Base-by-base conservation (phyloP, 2,888 invertebrate genomes). In the Brachyptera risi region DNA sequence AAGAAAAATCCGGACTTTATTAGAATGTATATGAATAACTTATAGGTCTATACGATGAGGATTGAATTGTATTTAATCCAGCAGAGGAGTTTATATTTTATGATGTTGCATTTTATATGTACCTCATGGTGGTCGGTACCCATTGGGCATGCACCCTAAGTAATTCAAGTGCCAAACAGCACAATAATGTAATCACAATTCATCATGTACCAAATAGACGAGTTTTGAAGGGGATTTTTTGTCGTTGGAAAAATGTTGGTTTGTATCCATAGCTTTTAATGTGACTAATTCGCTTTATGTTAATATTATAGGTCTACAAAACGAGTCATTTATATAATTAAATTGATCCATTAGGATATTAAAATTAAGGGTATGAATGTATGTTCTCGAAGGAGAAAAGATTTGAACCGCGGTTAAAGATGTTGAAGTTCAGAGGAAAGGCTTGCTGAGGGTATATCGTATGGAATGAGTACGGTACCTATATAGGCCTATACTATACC, bases 241-340 rank as follows among this genome's bases (percentile, higher is more conserved):
- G 15, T 51, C n/a, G n/a, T n/a, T n/a, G n/a, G n/a, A n/a, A n/a
- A n/a, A n/a, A n/a, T 31, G 51, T 27, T 9, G 13, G 37, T 35
- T 37, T 54, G 37, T 37, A 15, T 17, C 27, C 15, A 42, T 9
- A 27, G 24, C 35, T 37, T 44, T 37, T 54, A 54, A 54, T 37
- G 54, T 54, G 54, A 35, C 54, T 54, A 54, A 54, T 54, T 54
- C 54, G 31, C 54, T 37, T 54, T 37, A 54, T 54, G 54, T 54
- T 9, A 35, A 51, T 51, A 35, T 54, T 35, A 19, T 37, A 17
- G 35, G 17, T 11, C 11, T 35, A 54, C 54, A 54, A 54, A 35
- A 54, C 35, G 54, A 37, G 9, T 37, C 31, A 54, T 54, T 54
- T 54, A 54, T n/a, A n/a, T 54, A 54, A 23, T 54, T 54, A 54